Base-by-base conservation (phyloP, 2,113 vertebrate species). In the Turnix velox region DNA sequence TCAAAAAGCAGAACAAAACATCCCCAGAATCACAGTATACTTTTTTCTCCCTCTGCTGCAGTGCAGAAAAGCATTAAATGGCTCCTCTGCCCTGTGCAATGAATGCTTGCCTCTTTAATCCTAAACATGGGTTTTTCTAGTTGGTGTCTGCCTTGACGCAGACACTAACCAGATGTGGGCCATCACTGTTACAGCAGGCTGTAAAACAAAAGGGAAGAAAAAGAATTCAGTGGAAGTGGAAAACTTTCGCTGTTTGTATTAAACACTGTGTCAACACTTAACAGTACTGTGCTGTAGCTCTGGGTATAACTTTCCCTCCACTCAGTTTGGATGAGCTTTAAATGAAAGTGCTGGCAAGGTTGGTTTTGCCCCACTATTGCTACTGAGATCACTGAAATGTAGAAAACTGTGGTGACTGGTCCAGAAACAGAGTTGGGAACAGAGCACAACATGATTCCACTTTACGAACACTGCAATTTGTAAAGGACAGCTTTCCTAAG, bases 131-230 rank as follows among this genome's bases (percentile, higher is more conserved):
- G 23, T 59, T 92, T 78, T 92, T 94, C 91, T 95, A 0, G 84
- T 91, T 73, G 87, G 75, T 91, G n/a, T 77, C 81, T 89, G 74
- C 59, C 63, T 89, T 58, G 51, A 76, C 42, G 28, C 71, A 94
- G 81, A 93, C 91, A 90, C 74, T 93, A 93, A 92, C 78, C 92
- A 94, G 87, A 90, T 82, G 87, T 90, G 59, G 91, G 59, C 75
- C 90, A 77, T 93, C 89, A 59, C 71, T 66, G 75, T 89, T 94
- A 92, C 81, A 95, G 46, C 91, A 92, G 84, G 35, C 91, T 94
- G 84, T 95, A 87, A 95, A 96, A 89, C 81, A 89, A 96, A 92
- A 92, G 27, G 55, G 89, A 92, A 91, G 92, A 66, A 91, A 73
- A 84, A 55, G 35, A 83, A 67, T 76, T 93, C 6, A 2, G 42